A percentile compares a stretch with the other conserved stretches of the same genome.
These are phyloP conservation scores for Augochlorella aurata DNA, from an alignment of 2,888 invertebrate genomes.

Conservation along the genomic window DNA sequence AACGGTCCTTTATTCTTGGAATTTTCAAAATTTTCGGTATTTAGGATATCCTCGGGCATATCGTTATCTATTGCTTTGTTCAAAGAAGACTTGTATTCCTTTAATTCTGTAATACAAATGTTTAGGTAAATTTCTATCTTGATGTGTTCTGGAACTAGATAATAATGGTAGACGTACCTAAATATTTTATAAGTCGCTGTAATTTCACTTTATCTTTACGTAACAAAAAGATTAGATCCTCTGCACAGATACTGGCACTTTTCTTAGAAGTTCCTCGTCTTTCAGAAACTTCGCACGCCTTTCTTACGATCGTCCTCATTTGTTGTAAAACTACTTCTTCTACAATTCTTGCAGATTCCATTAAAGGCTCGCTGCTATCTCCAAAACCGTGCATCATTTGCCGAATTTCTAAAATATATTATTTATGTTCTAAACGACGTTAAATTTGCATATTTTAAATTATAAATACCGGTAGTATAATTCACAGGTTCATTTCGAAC, in stretches of 20 bases:
- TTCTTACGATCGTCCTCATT: constrained; percentile 89
- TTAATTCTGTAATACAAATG: constrained; percentile 66
- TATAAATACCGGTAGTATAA: constrained; percentile 71
- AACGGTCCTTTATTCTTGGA: constrained; percentile 63
- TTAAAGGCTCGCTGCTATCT: constrained; percentile 91
- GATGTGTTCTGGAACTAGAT: neutral
- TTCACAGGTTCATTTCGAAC: constrained; percentile 71
- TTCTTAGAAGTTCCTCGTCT: constrained; percentile 82
- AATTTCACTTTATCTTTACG: constrained; percentile 91
- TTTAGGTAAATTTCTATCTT: neutral
- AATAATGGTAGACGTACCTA: constrained; percentile 76
- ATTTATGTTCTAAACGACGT: neutral
- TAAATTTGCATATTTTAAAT: neutral
- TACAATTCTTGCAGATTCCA: constrained; percentile 91
- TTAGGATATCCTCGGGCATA: constrained; percentile 83
- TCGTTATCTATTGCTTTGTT: constrained; percentile 77
- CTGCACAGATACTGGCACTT: constrained; percentile 82
- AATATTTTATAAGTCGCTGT: constrained; percentile 89
- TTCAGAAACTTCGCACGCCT: constrained; percentile 87
- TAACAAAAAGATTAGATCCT: constrained; percentile 92
- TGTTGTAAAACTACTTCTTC: constrained; percentile 93
- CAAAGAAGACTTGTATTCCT: constrained; percentile 83
- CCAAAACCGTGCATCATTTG: constrained; percentile 97
- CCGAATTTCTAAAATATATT: constrained; percentile 86
- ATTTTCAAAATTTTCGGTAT: constrained; percentile 75